phyloP scores from a whole-genome alignment of 2,113 vertebrate species.

The Lasiurus cinereus region DNA sequence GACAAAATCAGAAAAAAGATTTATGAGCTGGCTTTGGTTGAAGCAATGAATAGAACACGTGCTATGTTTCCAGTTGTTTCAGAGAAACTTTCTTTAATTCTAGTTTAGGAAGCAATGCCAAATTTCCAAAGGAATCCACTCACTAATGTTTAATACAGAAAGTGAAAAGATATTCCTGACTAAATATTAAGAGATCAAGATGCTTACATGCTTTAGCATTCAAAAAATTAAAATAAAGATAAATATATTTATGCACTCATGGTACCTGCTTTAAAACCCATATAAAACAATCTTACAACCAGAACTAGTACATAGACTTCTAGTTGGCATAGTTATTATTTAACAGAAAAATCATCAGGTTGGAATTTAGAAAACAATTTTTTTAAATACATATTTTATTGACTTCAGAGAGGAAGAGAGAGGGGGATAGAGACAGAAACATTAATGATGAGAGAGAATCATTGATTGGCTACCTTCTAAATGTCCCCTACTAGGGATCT shows the following conservation, averaged over 20 bases:
- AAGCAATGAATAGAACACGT: slow-evolving; percentile 41
- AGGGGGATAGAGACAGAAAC: too few relatives aligned
- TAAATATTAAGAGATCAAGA: slow-evolving; percentile 2
- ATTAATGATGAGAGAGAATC: too few relatives aligned
- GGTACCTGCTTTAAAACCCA: background rate
- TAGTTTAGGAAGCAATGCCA: slow-evolving; percentile 41
- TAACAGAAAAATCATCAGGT: background rate
- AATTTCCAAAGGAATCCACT: slow-evolving; percentile 37
- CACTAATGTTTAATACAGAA: slow-evolving; percentile 32
- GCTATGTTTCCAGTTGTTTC: slow-evolving; percentile 43
- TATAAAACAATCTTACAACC: slow-evolving; percentile 15
- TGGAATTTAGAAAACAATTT: background rate
- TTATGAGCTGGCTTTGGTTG: slow-evolving; percentile 26
- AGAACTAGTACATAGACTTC: background rate
- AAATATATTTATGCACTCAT: background rate
- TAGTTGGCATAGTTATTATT: background rate
- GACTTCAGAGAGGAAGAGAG: too few relatives aligned
- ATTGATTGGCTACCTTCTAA: too few relatives aligned
- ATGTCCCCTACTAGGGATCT: too few relatives aligned
- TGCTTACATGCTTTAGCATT: background rate
- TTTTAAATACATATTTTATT: too few relatives aligned
- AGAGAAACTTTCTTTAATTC: slow-evolving; percentile 55
- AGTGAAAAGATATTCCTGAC: slow-evolving; percentile 10
- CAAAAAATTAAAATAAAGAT: slow-evolving; percentile 6
- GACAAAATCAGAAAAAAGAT: slow-evolving; percentile 49